Percentiles rank a stretch among this genome's conserved stretches.
These are phyloP conservation scores for Tupaia chinensis DNA, from an alignment of 2,113 vertebrate genomes.

Conservation along the genomic window DNA sequence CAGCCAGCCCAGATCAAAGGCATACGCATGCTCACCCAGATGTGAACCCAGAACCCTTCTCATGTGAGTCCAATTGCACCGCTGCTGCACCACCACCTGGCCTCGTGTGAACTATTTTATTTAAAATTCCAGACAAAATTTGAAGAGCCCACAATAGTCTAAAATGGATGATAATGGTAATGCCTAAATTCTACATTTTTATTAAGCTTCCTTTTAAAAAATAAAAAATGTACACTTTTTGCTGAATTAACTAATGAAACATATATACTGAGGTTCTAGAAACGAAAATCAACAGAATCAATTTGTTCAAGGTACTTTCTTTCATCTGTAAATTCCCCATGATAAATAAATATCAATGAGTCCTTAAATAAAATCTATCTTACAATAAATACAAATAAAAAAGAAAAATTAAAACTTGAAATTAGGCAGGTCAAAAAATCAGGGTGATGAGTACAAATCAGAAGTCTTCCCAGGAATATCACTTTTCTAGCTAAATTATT, in stretches of 20 bases:
- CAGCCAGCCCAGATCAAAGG: too few species aligned
- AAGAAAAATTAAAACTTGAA: not conserved
- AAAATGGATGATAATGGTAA: not conserved
- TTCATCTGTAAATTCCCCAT: not conserved
- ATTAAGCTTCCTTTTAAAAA: constrained; percentile 31
- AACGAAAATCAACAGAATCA: constrained; percentile 16
- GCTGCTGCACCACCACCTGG: too few species aligned
- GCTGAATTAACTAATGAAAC: constrained; percentile 36
- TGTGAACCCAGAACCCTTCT: too few species aligned
- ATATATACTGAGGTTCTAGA: not conserved
- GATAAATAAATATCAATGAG: not conserved
- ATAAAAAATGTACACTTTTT: not conserved
- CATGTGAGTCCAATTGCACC: too few species aligned
- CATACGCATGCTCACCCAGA: too few species aligned
- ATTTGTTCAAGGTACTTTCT: not conserved
- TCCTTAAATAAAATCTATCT: not conserved
- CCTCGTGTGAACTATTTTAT: not conserved
- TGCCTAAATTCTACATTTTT: constrained; percentile 21
- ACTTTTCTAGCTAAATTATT: not conserved
- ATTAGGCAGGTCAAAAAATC: not conserved
- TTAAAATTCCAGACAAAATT: constrained; percentile 44
- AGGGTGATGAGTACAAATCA: not conserved
- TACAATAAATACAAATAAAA: not conserved
- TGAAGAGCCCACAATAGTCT: constrained; percentile 12
- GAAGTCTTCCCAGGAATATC: not conserved